A percentile compares a stretch with the other conserved stretches of the same genome.
These are phyloP conservation scores for Meloe dianella DNA, from an alignment of 2,888 invertebrate species.

Conservation along the genomic window DNA sequence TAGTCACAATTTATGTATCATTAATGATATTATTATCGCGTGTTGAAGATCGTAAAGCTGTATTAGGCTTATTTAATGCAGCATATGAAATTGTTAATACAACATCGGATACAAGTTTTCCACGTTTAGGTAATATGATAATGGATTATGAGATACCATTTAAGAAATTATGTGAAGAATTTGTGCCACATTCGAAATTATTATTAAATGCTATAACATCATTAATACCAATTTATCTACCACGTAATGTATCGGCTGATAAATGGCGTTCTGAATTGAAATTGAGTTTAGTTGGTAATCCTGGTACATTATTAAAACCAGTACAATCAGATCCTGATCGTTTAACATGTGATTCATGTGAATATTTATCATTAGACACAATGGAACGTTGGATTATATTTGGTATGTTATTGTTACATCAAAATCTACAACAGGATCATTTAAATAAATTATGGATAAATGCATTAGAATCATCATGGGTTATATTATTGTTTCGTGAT, in stretches of 20 bases:
- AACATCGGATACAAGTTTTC: conserved; percentile 87
- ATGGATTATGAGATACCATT: conserved; percentile 96
- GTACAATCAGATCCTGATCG: conserved; percentile 82
- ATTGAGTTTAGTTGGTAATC: conserved; percentile 91
- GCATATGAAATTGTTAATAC: conserved; percentile 96
- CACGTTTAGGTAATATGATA: conserved; percentile 95
- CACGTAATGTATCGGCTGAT: conserved; percentile 90
- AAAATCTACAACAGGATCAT: conserved; percentile 79
- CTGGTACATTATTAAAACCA: conserved; percentile 92
- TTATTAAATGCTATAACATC: conserved; percentile 87
- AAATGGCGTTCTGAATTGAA: conserved; percentile 94
- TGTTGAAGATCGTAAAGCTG: conserved; percentile 97
- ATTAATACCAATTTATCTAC: conserved; percentile 83
- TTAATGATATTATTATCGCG: conserved; percentile 97
- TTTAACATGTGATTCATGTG: conserved; percentile 83
- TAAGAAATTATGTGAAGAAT: conserved; percentile 95
- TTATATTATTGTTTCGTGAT: conserved; percentile 92
- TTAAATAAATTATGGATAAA: conserved; percentile 90
- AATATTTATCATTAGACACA: conserved; percentile 92
- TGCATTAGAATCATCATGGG: conserved; percentile 93
- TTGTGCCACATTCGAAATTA: conserved; percentile 90
- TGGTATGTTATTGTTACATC: conserved; percentile 90
- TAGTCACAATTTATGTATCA: conserved; percentile 92
- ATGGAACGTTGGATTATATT: conserved; percentile 98
- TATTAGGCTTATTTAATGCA: conserved; percentile 95